Conservation (phyloP, 2,113 vertebrate species). For the Oceanodroma tethys region DNA sequence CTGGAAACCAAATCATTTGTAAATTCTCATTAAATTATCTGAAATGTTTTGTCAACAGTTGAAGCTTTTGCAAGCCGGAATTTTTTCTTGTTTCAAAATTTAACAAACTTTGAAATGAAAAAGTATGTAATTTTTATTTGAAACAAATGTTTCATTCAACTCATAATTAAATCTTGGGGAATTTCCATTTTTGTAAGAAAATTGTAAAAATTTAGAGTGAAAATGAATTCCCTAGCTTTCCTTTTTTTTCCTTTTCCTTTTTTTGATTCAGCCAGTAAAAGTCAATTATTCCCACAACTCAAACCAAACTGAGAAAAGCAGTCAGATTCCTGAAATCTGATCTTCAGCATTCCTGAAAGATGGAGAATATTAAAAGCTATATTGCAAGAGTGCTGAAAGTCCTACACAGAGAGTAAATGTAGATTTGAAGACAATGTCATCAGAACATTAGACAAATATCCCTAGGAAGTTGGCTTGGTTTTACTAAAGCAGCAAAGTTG, state of each 20-base stretch:
- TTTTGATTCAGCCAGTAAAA: background rate
- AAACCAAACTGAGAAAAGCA: background rate
- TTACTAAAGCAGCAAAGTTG: background rate
- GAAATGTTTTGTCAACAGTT: background rate
- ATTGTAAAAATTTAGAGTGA: background rate
- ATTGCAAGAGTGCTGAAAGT: background rate
- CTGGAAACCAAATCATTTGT: background rate
- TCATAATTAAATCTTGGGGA: background rate
- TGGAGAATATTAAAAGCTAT: background rate
- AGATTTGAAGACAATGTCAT: background rate
- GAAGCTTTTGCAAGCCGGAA: background rate
- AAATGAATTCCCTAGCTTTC: background rate
- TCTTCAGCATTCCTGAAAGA: background rate
- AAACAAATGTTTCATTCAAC: background rate
- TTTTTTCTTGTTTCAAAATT: background rate
- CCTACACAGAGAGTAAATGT: background rate
- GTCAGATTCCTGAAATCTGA: background rate
- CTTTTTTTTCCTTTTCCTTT: accelerated
- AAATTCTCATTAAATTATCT: background rate
- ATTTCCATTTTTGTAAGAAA: background rate
- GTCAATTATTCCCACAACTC: background rate
- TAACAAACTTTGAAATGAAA: background rate
- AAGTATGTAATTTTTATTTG: background rate
- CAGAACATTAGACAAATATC: background rate
- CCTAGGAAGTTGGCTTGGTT: background rate